Conservation (phyloP, 2,113 vertebrate species). For the Sinocyclocheilus anshuiensis region DNA sequence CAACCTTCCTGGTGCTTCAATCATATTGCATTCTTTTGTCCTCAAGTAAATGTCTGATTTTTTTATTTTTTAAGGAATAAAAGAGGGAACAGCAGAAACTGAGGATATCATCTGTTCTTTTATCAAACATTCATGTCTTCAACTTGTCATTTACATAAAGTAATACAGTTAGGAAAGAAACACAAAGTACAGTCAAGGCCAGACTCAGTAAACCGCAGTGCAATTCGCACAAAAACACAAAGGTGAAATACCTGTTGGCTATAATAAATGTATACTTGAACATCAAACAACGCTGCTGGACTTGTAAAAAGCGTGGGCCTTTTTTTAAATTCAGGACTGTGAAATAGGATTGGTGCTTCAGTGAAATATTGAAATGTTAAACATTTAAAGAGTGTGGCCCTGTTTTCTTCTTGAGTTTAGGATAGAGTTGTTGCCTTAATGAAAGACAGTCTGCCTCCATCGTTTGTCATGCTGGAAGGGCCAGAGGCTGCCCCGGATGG, state of each 20-base stretch:
- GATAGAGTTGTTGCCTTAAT: slow-evolving; percentile 60
- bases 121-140: background rate
- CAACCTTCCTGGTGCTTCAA: background rate
- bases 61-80: background rate
- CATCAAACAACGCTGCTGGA: slow-evolving; percentile 13
- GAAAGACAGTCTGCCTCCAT: slow-evolving; percentile 95
- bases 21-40: slow-evolving; percentile 3
- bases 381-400: background rate
- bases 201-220: slow-evolving; percentile 9
- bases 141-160: slow-evolving; percentile 4
- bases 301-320: background rate
- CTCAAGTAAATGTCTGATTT: background rate
- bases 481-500: slow-evolving; percentile 90
- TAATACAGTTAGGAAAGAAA: background rate
- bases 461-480: slow-evolving; percentile 93
- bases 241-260: background rate
- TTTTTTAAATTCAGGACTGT: background rate
- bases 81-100: background rate
- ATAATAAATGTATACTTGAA: slow-evolving; percentile 3
- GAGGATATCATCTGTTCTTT: background rate
- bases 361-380: slow-evolving; percentile 67
- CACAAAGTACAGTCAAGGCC: background rate
- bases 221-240: slow-evolving; percentile 11
- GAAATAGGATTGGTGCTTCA: slow-evolving; percentile 48
- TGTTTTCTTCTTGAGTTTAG: background rate